These are phyloP conservation scores for Paguma larvata DNA, from an alignment of 2,797 vertebrate genomes.

Conservation along the genomic window DNA sequence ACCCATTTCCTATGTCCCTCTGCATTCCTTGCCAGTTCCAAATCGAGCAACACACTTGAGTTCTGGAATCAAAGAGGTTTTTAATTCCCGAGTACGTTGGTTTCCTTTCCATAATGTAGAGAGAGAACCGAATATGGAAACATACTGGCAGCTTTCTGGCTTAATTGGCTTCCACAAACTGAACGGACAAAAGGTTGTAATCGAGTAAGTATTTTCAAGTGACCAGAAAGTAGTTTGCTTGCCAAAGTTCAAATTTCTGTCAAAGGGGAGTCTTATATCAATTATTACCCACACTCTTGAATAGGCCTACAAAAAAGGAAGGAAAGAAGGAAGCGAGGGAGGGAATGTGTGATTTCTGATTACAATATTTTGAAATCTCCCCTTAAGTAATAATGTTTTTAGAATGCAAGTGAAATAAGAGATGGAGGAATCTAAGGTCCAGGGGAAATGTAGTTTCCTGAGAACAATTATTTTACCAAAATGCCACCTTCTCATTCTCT, in stretches of 20 bases:
- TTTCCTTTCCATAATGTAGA: slow-evolving; percentile 66
- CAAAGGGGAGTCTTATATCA: not conserved
- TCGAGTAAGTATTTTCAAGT: slow-evolving; percentile 42
- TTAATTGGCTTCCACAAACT: not conserved
- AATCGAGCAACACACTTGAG: slow-evolving; percentile 62
- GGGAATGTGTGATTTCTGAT: not conserved
- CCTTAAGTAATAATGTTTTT: not conserved
- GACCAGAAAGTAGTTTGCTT: not conserved
- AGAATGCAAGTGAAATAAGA: not conserved
- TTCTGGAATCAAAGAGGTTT: slow-evolving; percentile 67
- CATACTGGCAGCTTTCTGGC: slow-evolving; percentile 49
- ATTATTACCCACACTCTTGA: not conserved
- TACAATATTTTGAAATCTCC: slow-evolving; percentile 22
- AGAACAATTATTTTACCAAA: slow-evolving; percentile 47
- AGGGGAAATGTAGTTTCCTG: slow-evolving; percentile 1
- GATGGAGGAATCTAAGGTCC: not conserved
- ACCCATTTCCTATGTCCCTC: slow-evolving; percentile 43
- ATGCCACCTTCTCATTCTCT: not conserved
- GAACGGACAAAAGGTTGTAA: not conserved
- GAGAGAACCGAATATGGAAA: slow-evolving; percentile 37
- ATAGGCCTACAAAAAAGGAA: not conserved
- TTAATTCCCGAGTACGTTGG: slow-evolving; percentile 47
- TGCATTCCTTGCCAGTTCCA: slow-evolving; percentile 42
- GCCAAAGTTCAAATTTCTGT: slow-evolving; percentile 59
- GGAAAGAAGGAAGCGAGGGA: not conserved